Conservation (phyloP, 2,888 invertebrate species). For the Meghimatium bilineatum region DNA sequence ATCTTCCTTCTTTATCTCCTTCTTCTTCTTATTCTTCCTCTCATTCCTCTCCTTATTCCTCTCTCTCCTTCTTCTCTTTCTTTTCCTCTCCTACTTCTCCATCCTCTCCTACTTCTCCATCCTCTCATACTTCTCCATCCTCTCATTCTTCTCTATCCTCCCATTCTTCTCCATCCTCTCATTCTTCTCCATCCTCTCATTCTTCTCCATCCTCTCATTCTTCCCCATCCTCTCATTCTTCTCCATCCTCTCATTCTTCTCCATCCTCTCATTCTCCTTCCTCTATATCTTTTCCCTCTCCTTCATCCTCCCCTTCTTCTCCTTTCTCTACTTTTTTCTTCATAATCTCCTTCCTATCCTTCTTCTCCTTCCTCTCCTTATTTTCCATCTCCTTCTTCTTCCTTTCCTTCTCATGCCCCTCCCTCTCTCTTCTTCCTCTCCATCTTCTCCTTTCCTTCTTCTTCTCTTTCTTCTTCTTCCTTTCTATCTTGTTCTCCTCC, state of each 20-base stretch:
- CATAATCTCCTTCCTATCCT: too few relatives aligned
- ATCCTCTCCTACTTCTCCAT: not conserved
- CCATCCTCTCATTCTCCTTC: constrained; percentile 10
- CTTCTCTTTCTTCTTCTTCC: too few relatives aligned
- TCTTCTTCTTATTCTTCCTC: too few relatives aligned
- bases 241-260: not conserved
- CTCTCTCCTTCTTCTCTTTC: too few relatives aligned
- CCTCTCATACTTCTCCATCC: not conserved
- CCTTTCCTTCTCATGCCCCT: too few relatives aligned
- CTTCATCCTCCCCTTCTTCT: not conserved
- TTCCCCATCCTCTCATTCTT: not conserved
- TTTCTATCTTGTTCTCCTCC: too few relatives aligned
- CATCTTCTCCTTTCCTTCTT: too few relatives aligned
- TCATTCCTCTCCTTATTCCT: too few relatives aligned
- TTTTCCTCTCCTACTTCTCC: constrained; percentile 9
- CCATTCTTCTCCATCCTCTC: not conserved
- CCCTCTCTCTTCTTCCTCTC: too few relatives aligned
- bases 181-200: not conserved
- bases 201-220: not conserved
- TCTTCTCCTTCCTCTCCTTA: too few relatives aligned
- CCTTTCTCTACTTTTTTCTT: not conserved
- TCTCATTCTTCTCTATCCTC: not conserved
- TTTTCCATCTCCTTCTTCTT: too few relatives aligned
- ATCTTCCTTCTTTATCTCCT: too few relatives aligned
- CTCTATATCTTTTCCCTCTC: constrained; percentile 1